phyloP scores from a whole-genome alignment of 2,797 vertebrate species.

The Argya squamiceps region DNA sequence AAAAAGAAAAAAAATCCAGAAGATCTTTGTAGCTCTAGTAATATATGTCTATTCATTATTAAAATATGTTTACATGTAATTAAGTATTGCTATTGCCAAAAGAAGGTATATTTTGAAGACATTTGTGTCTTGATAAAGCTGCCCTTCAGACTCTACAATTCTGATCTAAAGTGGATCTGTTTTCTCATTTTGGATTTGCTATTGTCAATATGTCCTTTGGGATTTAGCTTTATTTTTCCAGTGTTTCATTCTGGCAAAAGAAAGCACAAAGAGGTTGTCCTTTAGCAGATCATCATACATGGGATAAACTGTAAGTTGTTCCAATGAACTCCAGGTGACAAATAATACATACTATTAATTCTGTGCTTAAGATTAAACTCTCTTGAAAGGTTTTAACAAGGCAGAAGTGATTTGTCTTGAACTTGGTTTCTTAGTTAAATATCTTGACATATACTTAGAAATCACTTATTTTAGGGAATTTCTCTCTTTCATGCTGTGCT shows the following conservation, averaged over 20 bases:
- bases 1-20: background rate
- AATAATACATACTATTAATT: background rate
- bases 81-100: background rate
- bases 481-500: background rate
- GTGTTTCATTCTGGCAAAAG: background rate
- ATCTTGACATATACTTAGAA: background rate
- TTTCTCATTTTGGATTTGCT: background rate
- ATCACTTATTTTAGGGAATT: background rate
- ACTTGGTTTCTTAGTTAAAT: background rate
- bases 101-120: background rate
- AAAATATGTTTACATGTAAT: background rate
- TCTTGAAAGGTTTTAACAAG: background rate
- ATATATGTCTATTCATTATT: background rate
- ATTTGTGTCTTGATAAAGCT: background rate
- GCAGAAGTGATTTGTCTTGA: background rate
- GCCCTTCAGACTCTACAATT: background rate
- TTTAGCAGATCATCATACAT: background rate
- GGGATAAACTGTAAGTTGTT: background rate
- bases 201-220: background rate
- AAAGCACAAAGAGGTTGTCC: background rate
- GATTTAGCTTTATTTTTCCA: background rate
- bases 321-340: background rate
- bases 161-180: background rate
- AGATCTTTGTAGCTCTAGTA: background rate
- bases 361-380: background rate